Conservation (phyloP, 2,888 invertebrate genomes). For the Phyllotreta striolata region DNA sequence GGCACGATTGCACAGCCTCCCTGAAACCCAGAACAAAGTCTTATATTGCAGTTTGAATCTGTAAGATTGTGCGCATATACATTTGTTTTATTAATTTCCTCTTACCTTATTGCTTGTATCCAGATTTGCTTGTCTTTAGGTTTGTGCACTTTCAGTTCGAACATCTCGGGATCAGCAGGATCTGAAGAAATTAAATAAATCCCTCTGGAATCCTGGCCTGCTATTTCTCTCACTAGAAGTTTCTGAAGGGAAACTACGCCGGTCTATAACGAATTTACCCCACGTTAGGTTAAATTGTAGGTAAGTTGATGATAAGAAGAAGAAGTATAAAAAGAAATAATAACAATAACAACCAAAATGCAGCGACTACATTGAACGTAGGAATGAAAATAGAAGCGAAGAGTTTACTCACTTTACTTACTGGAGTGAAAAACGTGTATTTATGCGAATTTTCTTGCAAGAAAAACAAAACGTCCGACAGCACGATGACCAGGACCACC, state of each 20-base stretch:
- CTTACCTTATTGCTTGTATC: conserved; percentile 84
- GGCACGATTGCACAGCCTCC: conserved; percentile 84
- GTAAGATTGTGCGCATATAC: too few relatives aligned
- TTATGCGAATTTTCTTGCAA: conserved; percentile 92
- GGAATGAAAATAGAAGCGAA: conserved; percentile 10
- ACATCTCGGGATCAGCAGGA: conserved; percentile 94
- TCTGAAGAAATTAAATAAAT: conserved; percentile 94
- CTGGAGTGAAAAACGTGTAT: conserved; percentile 91
- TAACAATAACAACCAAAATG: background rate
- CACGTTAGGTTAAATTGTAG: conserved; percentile 44
- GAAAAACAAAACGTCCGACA: conserved; percentile 92
- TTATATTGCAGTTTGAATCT: too few relatives aligned
- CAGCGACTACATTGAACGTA: background rate
- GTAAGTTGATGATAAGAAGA: background rate
- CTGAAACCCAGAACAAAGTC: conserved; percentile 59
- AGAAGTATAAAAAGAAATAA: background rate
- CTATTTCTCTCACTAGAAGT: conserved; percentile 91
- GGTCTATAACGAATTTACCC: conserved; percentile 66
- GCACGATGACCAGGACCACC: conserved; percentile 85
- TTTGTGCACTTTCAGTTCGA: conserved; percentile 86
- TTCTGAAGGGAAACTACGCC: conserved; percentile 93
- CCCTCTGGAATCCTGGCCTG: conserved; percentile 86
- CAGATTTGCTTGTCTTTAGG: conserved; percentile 90
- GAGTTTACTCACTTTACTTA: conserved; percentile 78
- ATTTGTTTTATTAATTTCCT: background rate